Base-by-base conservation (phyloP, 2,797 vertebrate species). In the Coranthus polyacanthus region DNA sequence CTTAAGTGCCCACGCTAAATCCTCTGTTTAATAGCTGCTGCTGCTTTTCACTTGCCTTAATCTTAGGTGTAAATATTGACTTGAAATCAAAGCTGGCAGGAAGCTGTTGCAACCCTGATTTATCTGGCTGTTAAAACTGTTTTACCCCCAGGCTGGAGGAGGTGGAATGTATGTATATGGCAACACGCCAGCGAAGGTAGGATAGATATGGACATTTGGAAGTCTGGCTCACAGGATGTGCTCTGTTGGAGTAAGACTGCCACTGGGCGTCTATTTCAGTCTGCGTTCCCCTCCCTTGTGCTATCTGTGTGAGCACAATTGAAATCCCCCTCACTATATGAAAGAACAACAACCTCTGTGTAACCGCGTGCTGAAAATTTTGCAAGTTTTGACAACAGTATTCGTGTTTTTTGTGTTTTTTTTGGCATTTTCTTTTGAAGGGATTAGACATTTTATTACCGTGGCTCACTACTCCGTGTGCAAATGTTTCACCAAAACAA, bases 41-140 rank as follows among this genome's bases (percentile, higher is more conserved):
- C 42, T 76, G 58, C 53, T 84, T 77, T 85, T 78, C 65, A 79
- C 78, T 79, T 64, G 68, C 60, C 72, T 86, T 76, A 82, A 82
- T 87, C 71, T 78, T 59, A 56, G 68, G 75, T 65, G 74, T 87
- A 88, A 92, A 91, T 88, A 91, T 89, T 91, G 87, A 87, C 88
- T 90, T 82, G 64, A 90, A 86, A 90, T 91, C 85, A 89, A 83
- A 89, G 84, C 82, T 88, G 88, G 64, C 79, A 82, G 79, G 82
- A 82, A 81, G 79, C 72, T 77, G 62, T 83, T 88, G 65, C 79
- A 73, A 66, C 78, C 62, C 72, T 83, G 68, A 89, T 89, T 88
- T 75, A 88, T 89, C 89, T 88, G 79, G 79, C 78, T 87, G 68
- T 84, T 87, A 78, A 86, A 81, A 81, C 63, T 13, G 55, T 83